Conservation (phyloP, 2,888 invertebrate species). For the Cryptocheilus praepositus region DNA sequence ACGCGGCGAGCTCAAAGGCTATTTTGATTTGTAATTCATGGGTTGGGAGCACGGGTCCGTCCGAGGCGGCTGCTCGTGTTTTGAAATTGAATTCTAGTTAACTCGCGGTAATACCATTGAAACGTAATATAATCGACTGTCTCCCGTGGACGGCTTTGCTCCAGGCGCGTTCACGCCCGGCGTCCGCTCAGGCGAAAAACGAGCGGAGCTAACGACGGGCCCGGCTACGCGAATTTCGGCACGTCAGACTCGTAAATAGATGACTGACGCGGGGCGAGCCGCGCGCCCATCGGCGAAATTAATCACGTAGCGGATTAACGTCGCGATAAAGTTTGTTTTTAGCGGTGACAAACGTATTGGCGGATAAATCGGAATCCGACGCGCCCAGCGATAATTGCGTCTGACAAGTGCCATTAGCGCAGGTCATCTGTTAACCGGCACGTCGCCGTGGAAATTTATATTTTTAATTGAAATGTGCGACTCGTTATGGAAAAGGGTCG, state of each 20-base stretch:
- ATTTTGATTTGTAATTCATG: slow-evolving; percentile 39
- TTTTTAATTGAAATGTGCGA: slow-evolving; percentile 16
- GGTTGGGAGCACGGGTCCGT: slow-evolving; percentile 4
- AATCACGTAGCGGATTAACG: slow-evolving; percentile 28
- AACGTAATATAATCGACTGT: slow-evolving; percentile 27
- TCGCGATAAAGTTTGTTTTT: slow-evolving; percentile 15
- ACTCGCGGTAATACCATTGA: slow-evolving; percentile 27
- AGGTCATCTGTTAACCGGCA: slow-evolving; percentile 5
- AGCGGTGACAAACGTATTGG: slow-evolving; percentile 25
- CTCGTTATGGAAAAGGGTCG: slow-evolving; percentile 10
- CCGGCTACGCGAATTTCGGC: too few species aligned
- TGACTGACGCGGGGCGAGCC: background rate
- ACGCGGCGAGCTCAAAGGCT: slow-evolving; percentile 32
- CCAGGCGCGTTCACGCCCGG: too few species aligned
- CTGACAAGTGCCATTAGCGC: slow-evolving; percentile 14
- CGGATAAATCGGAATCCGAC: slow-evolving; percentile 13
- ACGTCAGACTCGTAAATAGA: too few species aligned
- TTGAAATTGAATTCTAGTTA: slow-evolving; percentile 46
- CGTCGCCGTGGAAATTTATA: slow-evolving; percentile 13
- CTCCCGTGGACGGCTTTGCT: too few species aligned
- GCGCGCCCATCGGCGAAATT: slow-evolving; percentile 10
- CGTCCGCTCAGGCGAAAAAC: too few species aligned
- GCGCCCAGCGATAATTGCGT: slow-evolving; percentile 12
- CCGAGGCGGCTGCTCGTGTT: slow-evolving; percentile 12
- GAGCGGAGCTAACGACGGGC: too few species aligned